Evolutionary conservation across 2,113 vertebrate species (phyloP).

Genomic region (Gymnogyps californianus): DNA sequence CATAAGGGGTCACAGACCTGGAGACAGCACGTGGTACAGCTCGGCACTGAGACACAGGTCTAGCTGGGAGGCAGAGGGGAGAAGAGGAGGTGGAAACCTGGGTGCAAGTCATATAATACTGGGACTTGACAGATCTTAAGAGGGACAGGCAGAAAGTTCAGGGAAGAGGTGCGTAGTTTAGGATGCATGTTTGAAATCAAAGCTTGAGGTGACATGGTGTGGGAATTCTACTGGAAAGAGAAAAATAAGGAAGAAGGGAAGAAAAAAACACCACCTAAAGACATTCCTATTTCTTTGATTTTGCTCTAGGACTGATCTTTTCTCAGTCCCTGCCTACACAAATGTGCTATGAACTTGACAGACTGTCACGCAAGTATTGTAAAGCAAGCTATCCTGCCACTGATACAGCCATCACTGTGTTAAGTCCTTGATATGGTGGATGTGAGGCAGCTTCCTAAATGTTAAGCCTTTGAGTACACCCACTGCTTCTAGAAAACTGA

Average conservation of each 20-base stretch:
- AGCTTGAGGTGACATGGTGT: not conserved
- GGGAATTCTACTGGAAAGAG: not conserved
- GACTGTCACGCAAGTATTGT: conserved; percentile 13
- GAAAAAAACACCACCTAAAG: not conserved
- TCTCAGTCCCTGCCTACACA: conserved; percentile 20
- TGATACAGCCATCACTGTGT: not conserved
- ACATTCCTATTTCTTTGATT: conserved; percentile 7
- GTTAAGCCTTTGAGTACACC: not conserved
- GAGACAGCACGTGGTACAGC: rapidly evolving
- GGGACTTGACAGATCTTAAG: not conserved
- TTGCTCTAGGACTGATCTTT: conserved; percentile 34
- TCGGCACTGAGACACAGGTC: not conserved
- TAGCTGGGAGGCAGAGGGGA: not conserved
- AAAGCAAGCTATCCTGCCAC: conserved; percentile 20
- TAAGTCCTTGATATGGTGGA: conserved; percentile 2
- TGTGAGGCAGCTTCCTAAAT: not conserved
- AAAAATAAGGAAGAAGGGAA: not conserved
- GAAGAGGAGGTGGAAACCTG: not conserved
- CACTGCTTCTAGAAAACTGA: not conserved
- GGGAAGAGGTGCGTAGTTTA: not conserved
- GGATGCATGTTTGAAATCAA: not conserved
- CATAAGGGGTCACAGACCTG: not conserved
- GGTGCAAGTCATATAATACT: not conserved
- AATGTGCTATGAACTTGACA: conserved; percentile 21
- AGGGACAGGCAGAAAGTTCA: not conserved